Base-by-base conservation (phyloP, 2,113 vertebrate species). In the Maccullochella peelii region DNA sequence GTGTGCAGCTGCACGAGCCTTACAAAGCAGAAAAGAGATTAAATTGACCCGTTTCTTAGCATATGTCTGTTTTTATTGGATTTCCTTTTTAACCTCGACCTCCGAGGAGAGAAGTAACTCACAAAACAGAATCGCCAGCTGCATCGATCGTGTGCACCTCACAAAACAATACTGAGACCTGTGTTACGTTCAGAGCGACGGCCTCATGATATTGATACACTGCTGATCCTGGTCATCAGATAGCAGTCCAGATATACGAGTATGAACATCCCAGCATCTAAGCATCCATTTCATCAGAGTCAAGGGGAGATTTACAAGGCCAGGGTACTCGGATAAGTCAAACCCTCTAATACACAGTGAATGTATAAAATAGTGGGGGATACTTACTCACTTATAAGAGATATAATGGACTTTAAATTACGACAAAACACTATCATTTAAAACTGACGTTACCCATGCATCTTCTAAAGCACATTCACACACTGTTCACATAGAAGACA, bases 41-140 rank as follows among this genome's bases (percentile, higher is more conserved):
- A 15, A 79, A 88, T 73, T 78, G 82, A 88, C 58, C 77, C 33
- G 12, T 88, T 71, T 84, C 77, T 91, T 76, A 75, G 63, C 69
- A 69, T 54, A 65, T 23, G 50, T 73, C 55, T 79, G 15, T 61
- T 67, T 84, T 72, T 80, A 85, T 86, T 79, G 84, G 66, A 76
- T 89, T 85, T 74, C 59, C 59, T 77, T 88, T 86, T 89, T 54
- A 47, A 54, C 65, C 71, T 65, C 25, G 0, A 77, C 75, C 79
- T 74, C 67, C 0, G 25, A 73, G 38, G 79, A 80, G 58, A 74
- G 70, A 61, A 75, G 77, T 63, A 74, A 82, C 61, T 88, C 83
- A 74, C 81, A 82, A 79, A 88, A 79, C 79, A 36, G 68, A 82
- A 87, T 77, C 2, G 20, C 67, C 57, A 42, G 77, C 49, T 2